Percentiles rank a stretch among this genome's conserved stretches.
These are phyloP conservation scores for Macropus fuliginosus DNA, from an alignment of 2,797 vertebrate species.

Conservation along the genomic window DNA sequence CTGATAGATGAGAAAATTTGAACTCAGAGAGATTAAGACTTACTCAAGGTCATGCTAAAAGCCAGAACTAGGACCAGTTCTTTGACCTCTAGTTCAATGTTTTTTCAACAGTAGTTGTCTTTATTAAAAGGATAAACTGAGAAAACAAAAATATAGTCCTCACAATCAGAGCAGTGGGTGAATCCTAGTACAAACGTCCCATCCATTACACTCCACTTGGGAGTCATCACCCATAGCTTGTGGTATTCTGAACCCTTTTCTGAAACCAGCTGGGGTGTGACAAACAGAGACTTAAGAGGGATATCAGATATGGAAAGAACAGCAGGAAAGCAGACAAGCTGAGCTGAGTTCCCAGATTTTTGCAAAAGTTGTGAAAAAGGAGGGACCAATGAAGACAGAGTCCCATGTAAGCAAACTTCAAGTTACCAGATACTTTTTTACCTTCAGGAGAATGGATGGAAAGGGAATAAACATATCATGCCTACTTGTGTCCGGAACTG, in stretches of 20 bases:
- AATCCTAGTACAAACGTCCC: not conserved
- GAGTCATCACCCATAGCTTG: not conserved
- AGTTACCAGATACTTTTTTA: not conserved
- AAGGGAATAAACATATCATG: not conserved
- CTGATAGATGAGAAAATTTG: not conserved
- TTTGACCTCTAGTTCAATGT: not conserved
- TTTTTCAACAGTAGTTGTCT: not conserved
- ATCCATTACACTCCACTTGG: not conserved
- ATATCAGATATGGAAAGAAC: not conserved
- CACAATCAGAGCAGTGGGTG: not conserved
- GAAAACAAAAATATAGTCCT: not conserved
- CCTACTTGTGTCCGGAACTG: not conserved
- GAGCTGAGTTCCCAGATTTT: not conserved
- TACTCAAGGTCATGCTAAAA: not conserved
- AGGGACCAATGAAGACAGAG: not conserved
- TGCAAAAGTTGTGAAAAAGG: not conserved
- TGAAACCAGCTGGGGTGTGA: not conserved
- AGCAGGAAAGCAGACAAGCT: no score
- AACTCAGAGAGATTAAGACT: not conserved
- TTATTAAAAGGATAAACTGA: not conserved
- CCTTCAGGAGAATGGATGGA: not conserved
- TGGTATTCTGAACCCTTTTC: not conserved
- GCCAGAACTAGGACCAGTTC: not conserved
- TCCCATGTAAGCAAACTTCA: no score
- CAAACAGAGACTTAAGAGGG: not conserved